Evolutionary conservation across 2,888 invertebrate genomes (phyloP), one percentile per base, ranked within the genome.

Genomic region (Ennomos erosarius): DNA sequence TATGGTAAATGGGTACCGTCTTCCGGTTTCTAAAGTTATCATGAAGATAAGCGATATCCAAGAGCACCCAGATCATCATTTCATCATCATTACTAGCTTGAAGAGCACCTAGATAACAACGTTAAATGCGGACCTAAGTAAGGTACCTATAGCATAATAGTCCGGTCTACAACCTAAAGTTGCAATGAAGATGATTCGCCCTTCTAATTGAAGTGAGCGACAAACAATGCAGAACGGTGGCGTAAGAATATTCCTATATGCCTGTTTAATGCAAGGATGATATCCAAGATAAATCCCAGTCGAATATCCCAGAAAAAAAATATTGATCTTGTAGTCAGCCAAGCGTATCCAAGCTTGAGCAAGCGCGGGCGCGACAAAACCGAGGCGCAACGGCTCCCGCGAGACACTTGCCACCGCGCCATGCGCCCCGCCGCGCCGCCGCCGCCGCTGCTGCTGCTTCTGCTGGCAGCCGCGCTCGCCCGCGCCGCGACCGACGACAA

Each of bases 351-450:
- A 36, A 38, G 75, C 76, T 85, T 87, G 78, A 69, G 88, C 86
- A 89, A 89, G 81, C 59, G 62, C 65, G 59, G 70, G 64, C 65
- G 79, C 77, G 81, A 88, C 90, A 91, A 89, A 90, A 90, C 84
- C 77, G 80, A 69, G 82, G 51, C 71, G 80, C 73, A 52, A 65
- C 45, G 33, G 74, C 74, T 74, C 84, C 81, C 88, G 85, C 88
- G 88, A 73, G 84, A 78, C 87, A 86, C 74, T 84, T 74, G 64
- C 74, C 77, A 76, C 73, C 81, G 85, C 84, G 88, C 81, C 85
- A 89, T 87, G 90, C 89, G 81, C 75, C 79, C 78, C 76, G 78
- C 79, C 75, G 78, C 81, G 77, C 70, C 74, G 69, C 73, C 74
- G 69, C 73, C 74, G 70, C 76, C 75, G 71, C 75, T 73, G 77